Evolutionary conservation across 2,797 vertebrate genomes (phyloP).

Genomic region (Florisuga fusca): DNA sequence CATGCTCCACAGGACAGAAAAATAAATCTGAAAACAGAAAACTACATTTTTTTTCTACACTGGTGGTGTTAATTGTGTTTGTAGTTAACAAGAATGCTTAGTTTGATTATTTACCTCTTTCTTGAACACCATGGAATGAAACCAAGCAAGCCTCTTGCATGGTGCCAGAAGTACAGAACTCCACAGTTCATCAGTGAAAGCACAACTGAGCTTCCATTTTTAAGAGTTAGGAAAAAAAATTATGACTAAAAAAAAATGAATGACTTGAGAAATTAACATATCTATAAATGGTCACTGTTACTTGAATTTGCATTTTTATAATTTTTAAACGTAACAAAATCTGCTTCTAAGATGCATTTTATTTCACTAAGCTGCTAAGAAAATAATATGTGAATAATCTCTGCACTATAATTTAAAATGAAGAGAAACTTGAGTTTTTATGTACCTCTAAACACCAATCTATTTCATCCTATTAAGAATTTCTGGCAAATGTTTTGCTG

Average conservation of each 20-base stretch:
- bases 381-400: background rate
- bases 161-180: constrained; percentile 64
- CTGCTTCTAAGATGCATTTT: constrained; percentile 23
- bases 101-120: constrained; percentile 65
- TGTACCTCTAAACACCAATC: background rate
- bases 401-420: background rate
- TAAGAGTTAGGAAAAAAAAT: constrained; percentile 50
- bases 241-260: constrained; percentile 58
- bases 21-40: background rate
- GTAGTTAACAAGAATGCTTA: constrained; percentile 40
- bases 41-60: background rate
- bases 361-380: background rate
- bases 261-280: constrained; percentile 69
- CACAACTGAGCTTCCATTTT: constrained; percentile 67
- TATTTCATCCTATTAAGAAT: background rate
- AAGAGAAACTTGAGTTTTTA: background rate
- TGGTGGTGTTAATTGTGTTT: constrained; percentile 58
- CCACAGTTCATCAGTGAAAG: constrained; percentile 71
- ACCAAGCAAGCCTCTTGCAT: constrained; percentile 42
- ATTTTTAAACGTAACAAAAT: constrained; percentile 56
- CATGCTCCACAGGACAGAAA: background rate
- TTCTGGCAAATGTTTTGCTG: background rate
- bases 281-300: constrained; percentile 70
- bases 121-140: constrained; percentile 57
- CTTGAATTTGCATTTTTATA: constrained; percentile 65